Evolutionary conservation across 2,113 vertebrate genomes (phyloP), one percentile per base, ranked within the genome.

Genomic region (Amazona guildingii): DNA sequence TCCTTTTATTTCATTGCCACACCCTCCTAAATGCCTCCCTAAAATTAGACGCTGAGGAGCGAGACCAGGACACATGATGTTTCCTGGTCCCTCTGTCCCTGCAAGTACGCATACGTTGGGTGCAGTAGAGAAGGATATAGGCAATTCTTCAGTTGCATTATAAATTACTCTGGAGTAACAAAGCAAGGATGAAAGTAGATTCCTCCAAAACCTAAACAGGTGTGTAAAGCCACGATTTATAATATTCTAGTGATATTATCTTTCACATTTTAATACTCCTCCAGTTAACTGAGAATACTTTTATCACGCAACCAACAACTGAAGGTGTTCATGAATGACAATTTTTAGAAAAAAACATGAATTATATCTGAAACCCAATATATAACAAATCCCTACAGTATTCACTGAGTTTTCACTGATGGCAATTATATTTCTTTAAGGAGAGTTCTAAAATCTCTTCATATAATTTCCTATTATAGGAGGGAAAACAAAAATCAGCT

Each of bases 41-140:
- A 41, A 86, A 95, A 70, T 51, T 35, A 80, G 59, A 73, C 4
- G 2, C 8, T 37, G 29, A 66, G 19, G 25, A 91, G 31, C 27
- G 24, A 87, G 35, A 52, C 9, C 21, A 27, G 54, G 33, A 57
- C 5, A 25, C 3, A 0, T 5, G 4, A 18, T 27, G 37, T 37
- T 43, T 67, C 44, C 73, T 41, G 33, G 20, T 69, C 17, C 63
- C 29, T 62, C 57, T 39, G 46, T 23, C 62, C n/a, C 49, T 66
- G 7, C 13, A 41, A 15, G 16, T 11, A 46, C 2, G 2, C 0
- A 0, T 23, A 25, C 5, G 14, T 9, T 28, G 21, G 15, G 7
- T 57, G 39, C 35, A 55, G 46, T 0, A 15, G 12, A 77, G n/a
- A 46, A 8, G 49, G 10, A 88, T 24, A 63, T 7, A 72, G 19